Conservation (phyloP, 2,113 vertebrate species). For the Scalopus aquaticus region DNA sequence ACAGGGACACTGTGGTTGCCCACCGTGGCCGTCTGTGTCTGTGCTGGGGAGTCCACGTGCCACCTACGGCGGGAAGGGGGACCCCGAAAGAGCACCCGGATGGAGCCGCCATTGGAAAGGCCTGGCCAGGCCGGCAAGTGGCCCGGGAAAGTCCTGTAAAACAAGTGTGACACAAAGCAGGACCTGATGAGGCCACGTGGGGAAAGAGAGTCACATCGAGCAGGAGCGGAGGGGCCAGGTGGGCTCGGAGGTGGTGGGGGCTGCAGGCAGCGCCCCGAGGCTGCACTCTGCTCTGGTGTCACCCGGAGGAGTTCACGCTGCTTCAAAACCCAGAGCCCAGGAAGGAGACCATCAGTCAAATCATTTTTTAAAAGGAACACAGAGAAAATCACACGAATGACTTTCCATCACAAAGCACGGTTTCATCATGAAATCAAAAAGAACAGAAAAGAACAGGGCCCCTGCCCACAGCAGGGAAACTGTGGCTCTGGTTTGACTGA, state of each 20-base stretch:
- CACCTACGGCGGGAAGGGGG: not conserved
- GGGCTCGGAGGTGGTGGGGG: not conserved
- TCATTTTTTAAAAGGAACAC: not conserved
- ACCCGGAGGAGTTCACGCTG: too few relatives aligned
- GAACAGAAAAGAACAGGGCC: not conserved
- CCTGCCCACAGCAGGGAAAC: not conserved
- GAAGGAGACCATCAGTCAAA: not conserved
- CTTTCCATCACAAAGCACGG: not conserved
- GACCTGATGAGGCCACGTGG: accelerated
- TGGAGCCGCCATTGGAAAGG: not conserved
- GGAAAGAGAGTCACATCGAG: not conserved
- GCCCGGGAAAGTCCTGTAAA: not conserved
- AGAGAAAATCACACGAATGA: not conserved
- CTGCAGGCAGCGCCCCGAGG: not conserved
- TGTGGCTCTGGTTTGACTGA: not conserved
- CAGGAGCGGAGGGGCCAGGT: too few relatives aligned
- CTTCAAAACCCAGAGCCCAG: not conserved
- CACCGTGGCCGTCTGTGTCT: too few relatives aligned
- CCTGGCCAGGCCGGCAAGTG: too few relatives aligned
- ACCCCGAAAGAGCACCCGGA: not conserved
- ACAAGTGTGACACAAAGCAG: not conserved
- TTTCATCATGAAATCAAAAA: conserved; percentile 1
- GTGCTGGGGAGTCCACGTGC: not conserved
- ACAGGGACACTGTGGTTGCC: too few relatives aligned
- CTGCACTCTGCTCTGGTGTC: too few relatives aligned